Evolutionary conservation across 1,140 invertebrate species (phyloP), one percentile per base, ranked within the genome.

Genomic region (Caenorhabditis brenneri): DNA sequence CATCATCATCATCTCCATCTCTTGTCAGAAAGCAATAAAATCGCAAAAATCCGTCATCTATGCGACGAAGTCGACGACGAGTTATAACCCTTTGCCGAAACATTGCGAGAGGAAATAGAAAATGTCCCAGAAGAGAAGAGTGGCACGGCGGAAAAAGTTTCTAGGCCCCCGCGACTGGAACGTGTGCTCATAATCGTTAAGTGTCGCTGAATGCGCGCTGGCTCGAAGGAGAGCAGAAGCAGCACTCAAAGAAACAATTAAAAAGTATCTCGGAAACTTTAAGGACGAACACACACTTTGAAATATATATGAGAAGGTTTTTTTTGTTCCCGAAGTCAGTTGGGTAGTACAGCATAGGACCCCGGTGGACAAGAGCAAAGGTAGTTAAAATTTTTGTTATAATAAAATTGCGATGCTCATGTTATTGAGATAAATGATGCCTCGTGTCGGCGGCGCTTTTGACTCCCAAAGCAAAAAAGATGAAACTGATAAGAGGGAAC

Each of bases 21-120:
- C 65, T 74, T 74, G 65, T 74, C 65, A 74, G 42, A 74, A 74
- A 74, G 65, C 65, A 74, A 74, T 74, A 74, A 74, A 74, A 74
- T 74, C 65, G 65, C 65, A 74, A 42, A 46, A 74, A 74, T 74
- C 58, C 36, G 15, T 36, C 58, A 36, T 46, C 29, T 74, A 24
- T 74, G 1, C 7, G 36, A 24, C 6, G n/a, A 42, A 65, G 15
- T n/a, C n/a, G n/a, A n/a, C n/a, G n/a, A 33, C 36, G 65, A 74
- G 65, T 74, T 74, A 74, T 74, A 74, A 74, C 33, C 65, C 65
- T 36, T 65, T n/a, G n/a, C 58, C 58, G 58, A 65, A 65, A 65
- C 58, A 65, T 65, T 7, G 31, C 7, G 29, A 15, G 10, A n/a
- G 29, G 24, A 9, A 33, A 65, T 2, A 65, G 16, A 65, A 65